These are phyloP conservation scores for Chaetodon auriga DNA, from an alignment of 2,113 vertebrate species.

Conservation along the genomic window DNA sequence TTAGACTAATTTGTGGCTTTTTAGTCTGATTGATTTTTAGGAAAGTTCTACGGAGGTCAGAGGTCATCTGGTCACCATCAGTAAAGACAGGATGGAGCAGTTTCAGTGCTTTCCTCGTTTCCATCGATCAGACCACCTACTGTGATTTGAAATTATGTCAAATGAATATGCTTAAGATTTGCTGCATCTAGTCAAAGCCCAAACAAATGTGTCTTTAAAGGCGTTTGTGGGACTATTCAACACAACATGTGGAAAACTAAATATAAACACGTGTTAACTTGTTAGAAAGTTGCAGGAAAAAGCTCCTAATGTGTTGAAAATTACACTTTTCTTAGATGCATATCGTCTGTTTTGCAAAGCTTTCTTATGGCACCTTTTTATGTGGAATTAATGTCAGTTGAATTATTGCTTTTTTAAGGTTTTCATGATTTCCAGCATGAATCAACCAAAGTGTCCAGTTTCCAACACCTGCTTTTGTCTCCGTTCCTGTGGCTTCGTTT, in stretches of 20 bases:
- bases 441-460: slow-evolving; percentile 24
- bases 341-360: background rate
- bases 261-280: background rate
- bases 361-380: background rate
- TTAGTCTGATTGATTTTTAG: background rate
- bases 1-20: background rate
- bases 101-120: slow-evolving; percentile 14
- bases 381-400: background rate
- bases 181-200: background rate
- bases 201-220: background rate
- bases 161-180: background rate
- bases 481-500: background rate
- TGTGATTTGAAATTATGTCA: background rate
- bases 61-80: slow-evolving; percentile 49
- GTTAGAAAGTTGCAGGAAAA: background rate
- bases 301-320: background rate
- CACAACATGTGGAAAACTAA: background rate
- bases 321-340: background rate
- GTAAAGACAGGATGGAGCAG: background rate
- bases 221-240: background rate
- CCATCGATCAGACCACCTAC: background rate
- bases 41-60: slow-evolving; percentile 37
- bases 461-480: slow-evolving; percentile 19
- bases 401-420: slow-evolving; percentile 1
- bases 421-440: background rate